Percentiles rank a stretch among this genome's conserved stretches.
These are phyloP conservation scores for Zelleria hepariella DNA, from an alignment of 2,888 invertebrate genomes.

Conservation along the genomic window DNA sequence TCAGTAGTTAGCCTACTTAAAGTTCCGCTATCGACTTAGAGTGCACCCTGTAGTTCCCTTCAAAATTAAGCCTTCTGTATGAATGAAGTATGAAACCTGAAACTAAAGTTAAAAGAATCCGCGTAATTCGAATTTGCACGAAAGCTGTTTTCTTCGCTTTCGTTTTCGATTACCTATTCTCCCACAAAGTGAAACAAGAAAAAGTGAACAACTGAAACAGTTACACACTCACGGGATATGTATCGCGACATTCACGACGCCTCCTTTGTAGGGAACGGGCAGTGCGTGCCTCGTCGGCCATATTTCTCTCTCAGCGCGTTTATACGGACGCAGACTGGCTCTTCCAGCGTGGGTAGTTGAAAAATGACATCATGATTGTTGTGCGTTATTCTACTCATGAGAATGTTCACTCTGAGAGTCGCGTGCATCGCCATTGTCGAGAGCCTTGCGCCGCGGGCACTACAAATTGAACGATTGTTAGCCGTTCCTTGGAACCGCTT, in stretches of 20 bases:
- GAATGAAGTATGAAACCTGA: too few species aligned
- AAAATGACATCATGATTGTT: conserved; percentile 73
- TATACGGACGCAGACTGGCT: conserved; percentile 19
- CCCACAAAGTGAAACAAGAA: conserved; percentile 25
- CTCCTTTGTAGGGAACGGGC: conserved; percentile 52
- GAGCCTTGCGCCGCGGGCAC: conserved; percentile 40
- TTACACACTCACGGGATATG: conserved; percentile 56
- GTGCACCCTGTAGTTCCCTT: too few species aligned
- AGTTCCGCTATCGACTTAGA: too few species aligned
- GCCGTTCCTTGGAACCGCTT: conserved; percentile 47
- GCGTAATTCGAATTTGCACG: neutral
- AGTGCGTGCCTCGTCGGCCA: conserved; percentile 63
- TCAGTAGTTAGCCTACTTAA: too few species aligned
- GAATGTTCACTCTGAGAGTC: conserved; percentile 56
- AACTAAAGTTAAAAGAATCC: too few species aligned
- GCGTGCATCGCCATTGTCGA: conserved; percentile 60
- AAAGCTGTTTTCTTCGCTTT: neutral
- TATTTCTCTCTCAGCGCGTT: conserved; percentile 55
- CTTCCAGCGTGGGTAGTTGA: conserved; percentile 68
- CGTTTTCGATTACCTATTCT: conserved; percentile 31
- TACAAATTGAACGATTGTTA: conserved; percentile 72
- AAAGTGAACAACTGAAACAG: conserved; percentile 42
- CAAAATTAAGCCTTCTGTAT: too few species aligned
- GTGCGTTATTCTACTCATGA: conserved; percentile 68
- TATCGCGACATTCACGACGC: conserved; percentile 58